Conservation (phyloP, 2,888 invertebrate genomes). For the Pristionchus exspectatus region DNA sequence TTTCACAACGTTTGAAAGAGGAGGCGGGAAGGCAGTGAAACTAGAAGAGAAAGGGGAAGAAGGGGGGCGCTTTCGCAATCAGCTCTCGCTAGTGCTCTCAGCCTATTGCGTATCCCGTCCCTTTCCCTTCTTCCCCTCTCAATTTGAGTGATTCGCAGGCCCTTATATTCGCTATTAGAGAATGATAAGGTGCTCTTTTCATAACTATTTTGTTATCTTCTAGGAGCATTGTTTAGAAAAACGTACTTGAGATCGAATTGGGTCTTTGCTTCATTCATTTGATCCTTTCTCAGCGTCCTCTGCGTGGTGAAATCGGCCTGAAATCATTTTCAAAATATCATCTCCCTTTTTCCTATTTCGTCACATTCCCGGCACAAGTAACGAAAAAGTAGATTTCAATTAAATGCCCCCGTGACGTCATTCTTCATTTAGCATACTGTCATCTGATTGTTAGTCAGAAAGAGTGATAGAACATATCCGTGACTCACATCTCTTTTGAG, state of each 20-base stretch:
- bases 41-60: background rate
- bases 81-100: background rate
- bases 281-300: constrained; percentile 28
- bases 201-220: background rate
- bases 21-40: background rate
- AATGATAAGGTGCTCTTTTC: too few species aligned
- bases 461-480: background rate
- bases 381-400: background rate
- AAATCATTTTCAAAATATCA: background rate
- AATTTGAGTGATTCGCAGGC: background rate
- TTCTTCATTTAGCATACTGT: too few species aligned
- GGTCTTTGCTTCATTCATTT: constrained; percentile 23
- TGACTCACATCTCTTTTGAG: constrained; percentile 41
- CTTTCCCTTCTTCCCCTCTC: background rate
- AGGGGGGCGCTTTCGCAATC: constrained; percentile 43
- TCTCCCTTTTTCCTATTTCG: background rate
- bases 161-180: too few species aligned
- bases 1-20: constrained; percentile 20
- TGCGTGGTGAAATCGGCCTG: constrained; percentile 42
- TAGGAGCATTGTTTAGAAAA: background rate
- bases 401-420: background rate
- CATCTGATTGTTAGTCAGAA: background rate
- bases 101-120: background rate
- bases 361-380: background rate
- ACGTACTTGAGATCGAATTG: constrained; percentile 12